phyloP scores from a whole-genome alignment of 1,140 invertebrate species.

The Bombus soroeensis region DNA sequence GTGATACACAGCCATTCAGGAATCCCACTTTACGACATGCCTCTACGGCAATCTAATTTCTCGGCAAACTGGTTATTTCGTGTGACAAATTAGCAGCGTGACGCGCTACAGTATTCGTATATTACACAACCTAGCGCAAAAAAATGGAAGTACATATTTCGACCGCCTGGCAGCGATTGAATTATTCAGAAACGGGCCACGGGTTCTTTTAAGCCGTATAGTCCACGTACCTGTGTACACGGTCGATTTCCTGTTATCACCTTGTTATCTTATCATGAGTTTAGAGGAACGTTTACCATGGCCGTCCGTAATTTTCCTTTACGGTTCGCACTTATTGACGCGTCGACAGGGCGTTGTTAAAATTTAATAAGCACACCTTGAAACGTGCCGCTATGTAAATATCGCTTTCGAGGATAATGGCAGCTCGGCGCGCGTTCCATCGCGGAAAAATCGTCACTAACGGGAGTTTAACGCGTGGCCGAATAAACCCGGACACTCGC shows the following conservation, averaged over 20 bases:
- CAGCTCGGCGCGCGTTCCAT: background rate
- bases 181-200: slow-evolving; percentile 17
- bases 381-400: slow-evolving; percentile 15
- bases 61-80: slow-evolving; percentile 3
- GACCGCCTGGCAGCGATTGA: background rate
- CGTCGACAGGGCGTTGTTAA: slow-evolving; percentile 42
- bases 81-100: slow-evolving; percentile 8
- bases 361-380: slow-evolving; percentile 57
- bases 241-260: slow-evolving; percentile 29
- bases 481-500: slow-evolving; percentile 46
- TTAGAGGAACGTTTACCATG: slow-evolving; percentile 10
- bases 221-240: background rate
- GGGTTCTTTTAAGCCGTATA: background rate
- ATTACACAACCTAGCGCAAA: background rate
- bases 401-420: slow-evolving; percentile 44
- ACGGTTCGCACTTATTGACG: slow-evolving; percentile 27
- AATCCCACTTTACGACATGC: slow-evolving; percentile 1
- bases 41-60: slow-evolving; percentile 12
- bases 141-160: background rate
- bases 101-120: background rate
- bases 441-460: slow-evolving; percentile 39
- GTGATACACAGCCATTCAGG: background rate
- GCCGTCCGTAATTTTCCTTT: slow-evolving; percentile 33
- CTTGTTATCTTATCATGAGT: slow-evolving; percentile 2
- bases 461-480: slow-evolving; percentile 54